Evolutionary conservation across 2,888 invertebrate genomes (phyloP).

Genomic region (Ephialtes manifestator): DNA sequence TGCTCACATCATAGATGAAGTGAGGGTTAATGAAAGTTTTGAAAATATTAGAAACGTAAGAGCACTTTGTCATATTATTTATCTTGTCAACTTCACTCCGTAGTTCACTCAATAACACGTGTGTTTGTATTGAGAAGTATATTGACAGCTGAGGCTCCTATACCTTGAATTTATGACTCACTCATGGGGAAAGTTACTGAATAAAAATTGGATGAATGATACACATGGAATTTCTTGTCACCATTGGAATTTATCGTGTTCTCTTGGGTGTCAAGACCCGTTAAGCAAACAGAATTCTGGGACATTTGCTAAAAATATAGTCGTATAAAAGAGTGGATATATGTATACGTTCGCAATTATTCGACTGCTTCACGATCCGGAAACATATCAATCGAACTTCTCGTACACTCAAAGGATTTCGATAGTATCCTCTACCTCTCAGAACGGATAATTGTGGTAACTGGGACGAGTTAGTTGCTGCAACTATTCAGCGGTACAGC

Average conservation of each 20-base stretch:
- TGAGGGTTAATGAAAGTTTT: too few relatives aligned
- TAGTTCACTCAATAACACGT: too few relatives aligned
- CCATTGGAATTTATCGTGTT: conserved; percentile 19
- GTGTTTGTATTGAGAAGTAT: too few relatives aligned
- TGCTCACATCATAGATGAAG: too few relatives aligned
- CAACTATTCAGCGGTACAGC: too few relatives aligned
- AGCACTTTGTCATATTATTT: too few relatives aligned
- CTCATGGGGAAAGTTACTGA: conserved; percentile 8
- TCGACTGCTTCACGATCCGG: neutral
- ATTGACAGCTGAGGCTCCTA: too few relatives aligned
- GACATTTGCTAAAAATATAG: neutral
- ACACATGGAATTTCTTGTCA: conserved; percentile 9
- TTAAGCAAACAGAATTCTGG: neutral
- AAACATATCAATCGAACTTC: conserved; percentile 34
- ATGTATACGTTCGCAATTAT: neutral
- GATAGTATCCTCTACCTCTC: neutral
- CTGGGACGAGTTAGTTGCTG: too few relatives aligned
- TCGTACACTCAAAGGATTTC: neutral
- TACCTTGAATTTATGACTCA: neutral
- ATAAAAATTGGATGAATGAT: conserved; percentile 27
- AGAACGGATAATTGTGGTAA: neutral
- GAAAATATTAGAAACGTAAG: too few relatives aligned
- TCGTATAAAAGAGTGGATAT: neutral
- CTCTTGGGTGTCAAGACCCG: neutral
- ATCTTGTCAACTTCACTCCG: too few relatives aligned